Evolutionary conservation across 64 coral and sea anemone genomes (phyloP).

Genomic region (Montipora foliosa): DNA sequence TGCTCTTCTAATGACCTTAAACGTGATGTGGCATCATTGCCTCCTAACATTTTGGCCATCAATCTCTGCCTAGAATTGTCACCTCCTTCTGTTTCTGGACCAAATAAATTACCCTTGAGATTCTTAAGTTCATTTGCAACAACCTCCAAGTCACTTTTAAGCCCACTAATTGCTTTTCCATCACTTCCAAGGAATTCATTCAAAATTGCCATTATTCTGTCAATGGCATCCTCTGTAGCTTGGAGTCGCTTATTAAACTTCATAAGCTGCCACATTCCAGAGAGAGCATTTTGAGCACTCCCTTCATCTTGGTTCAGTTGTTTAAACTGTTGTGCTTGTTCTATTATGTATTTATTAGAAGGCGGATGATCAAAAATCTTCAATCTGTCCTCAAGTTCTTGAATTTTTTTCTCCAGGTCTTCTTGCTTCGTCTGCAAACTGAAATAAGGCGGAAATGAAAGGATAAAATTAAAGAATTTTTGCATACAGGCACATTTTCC

Average conservation of each 20-base stretch:
- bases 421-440: slow-evolving; percentile 68
- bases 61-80: not conserved
- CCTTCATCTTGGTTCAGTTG: not conserved
- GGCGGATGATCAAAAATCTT: slow-evolving; percentile 81
- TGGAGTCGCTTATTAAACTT: slow-evolving; percentile 85
- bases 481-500: no score
- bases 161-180: slow-evolving; percentile 49
- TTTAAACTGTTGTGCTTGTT: slow-evolving; percentile 66
- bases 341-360: slow-evolving; percentile 79
- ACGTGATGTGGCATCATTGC: not conserved
- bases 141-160: slow-evolving; percentile 69
- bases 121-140: slow-evolving; percentile 73
- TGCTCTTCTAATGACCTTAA: slow-evolving; percentile 6
- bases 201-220: slow-evolving; percentile 84
- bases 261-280: slow-evolving; percentile 92
- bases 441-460: not conserved
- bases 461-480: no score
- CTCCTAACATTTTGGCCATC: not conserved
- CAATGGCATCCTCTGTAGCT: slow-evolving; percentile 88
- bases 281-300: slow-evolving; percentile 2
- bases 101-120: slow-evolving; percentile 56
- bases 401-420: slow-evolving; percentile 74
- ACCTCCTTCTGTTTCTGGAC: not conserved
- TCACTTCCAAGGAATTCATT: slow-evolving; percentile 79
- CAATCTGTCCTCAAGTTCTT: slow-evolving; percentile 77